phyloP scores from a whole-genome alignment of 2,113 vertebrate species.

The Strix uralensis region DNA sequence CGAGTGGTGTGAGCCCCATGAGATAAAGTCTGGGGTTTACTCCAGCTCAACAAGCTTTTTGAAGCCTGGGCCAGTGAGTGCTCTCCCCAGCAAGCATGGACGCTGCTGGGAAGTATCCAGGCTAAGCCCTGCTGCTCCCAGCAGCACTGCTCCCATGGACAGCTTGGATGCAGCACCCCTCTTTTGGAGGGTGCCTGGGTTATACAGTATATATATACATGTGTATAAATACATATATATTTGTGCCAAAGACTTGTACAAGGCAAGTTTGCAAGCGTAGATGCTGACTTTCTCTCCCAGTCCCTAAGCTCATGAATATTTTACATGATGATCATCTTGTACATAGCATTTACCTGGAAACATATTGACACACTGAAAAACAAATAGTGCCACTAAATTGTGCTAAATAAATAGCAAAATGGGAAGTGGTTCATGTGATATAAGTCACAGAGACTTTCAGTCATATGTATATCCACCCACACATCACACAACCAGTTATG shows the following conservation, averaged over 20 bases:
- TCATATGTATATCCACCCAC: neutral
- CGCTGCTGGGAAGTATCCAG: neutral
- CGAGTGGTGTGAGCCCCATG: accelerated
- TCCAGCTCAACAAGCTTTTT: neutral
- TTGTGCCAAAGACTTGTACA: neutral
- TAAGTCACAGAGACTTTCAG: neutral
- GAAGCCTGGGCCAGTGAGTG: accelerated
- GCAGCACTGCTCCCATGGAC: accelerated
- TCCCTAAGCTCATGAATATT: neutral
- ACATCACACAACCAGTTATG: neutral
- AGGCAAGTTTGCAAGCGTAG: neutral
- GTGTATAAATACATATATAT: neutral
- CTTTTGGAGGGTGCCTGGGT: neutral
- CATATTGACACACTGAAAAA: neutral
- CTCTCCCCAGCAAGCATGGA: neutral
- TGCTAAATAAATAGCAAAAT: neutral
- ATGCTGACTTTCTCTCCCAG: neutral
- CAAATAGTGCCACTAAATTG: neutral
- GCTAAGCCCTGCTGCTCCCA: neutral
- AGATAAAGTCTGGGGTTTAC: neutral
- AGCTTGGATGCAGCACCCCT: neutral
- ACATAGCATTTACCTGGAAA: neutral
- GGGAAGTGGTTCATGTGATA: neutral
- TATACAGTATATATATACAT: neutral
- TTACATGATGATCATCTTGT: neutral